phyloP scores from a whole-genome alignment of 2,888 invertebrate species.

The Fragum fragum region DNA sequence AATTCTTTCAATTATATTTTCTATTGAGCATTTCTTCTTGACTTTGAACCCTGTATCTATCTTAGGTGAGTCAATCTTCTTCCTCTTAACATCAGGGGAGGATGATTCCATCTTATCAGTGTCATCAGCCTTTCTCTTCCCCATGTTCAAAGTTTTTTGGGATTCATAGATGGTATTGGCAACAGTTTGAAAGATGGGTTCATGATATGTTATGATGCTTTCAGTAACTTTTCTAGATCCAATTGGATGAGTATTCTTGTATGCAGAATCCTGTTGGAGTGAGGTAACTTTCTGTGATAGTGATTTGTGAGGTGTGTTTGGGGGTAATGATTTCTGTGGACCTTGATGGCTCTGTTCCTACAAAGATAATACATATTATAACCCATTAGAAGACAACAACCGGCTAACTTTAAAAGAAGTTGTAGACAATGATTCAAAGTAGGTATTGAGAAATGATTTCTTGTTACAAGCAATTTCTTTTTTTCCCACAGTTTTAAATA shows the following conservation, averaged over 20 bases:
- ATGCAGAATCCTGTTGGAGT: slow-evolving; percentile 45
- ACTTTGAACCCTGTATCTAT: slow-evolving; percentile 30
- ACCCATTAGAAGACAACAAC: no score
- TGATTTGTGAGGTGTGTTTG: neutral
- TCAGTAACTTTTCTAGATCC: slow-evolving; percentile 79
- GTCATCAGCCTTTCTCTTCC: slow-evolving; percentile 50
- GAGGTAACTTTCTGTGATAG: neutral
- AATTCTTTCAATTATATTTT: slow-evolving; percentile 58
- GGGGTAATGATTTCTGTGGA: neutral
- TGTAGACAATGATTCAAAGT: neutral
- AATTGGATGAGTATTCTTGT: slow-evolving; percentile 81
- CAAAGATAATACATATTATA: neutral
- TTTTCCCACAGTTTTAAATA: slow-evolving; percentile 6
- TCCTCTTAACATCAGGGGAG: slow-evolving; percentile 42
- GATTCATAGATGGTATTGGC: slow-evolving; percentile 56
- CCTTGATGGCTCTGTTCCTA: neutral
- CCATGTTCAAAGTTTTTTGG: slow-evolving; percentile 48
- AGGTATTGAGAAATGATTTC: neutral
- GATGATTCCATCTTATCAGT: slow-evolving; percentile 36
- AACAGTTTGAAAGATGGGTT: slow-evolving; percentile 70
- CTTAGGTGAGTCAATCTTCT: slow-evolving; percentile 34
- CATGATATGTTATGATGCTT: slow-evolving; percentile 80
- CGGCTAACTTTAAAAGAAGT: no score
- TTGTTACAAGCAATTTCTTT: neutral
- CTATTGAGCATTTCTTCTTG: slow-evolving; percentile 54